Evolutionary conservation across 2,888 invertebrate species (phyloP).

Genomic region (Malacosoma neustria): DNA sequence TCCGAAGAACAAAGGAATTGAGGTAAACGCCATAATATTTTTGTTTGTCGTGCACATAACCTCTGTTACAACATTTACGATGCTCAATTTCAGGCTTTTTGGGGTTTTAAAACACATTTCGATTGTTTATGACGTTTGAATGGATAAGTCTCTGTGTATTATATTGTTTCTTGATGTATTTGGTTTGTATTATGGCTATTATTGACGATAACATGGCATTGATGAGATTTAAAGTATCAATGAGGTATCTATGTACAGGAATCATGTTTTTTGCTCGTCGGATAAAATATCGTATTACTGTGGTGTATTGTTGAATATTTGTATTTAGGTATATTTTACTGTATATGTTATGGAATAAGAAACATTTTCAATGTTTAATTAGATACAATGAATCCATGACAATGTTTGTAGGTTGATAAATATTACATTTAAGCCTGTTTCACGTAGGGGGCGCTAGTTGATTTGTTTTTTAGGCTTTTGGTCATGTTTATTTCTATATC

Average conservation of each 20-base stretch:
- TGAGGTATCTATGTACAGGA: constrained; percentile 2
- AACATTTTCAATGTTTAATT: too few relatives aligned
- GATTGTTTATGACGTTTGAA: not conserved
- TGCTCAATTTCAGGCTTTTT: constrained; percentile 50
- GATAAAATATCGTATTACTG: too few relatives aligned
- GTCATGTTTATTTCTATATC: too few relatives aligned
- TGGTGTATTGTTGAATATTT: too few relatives aligned
- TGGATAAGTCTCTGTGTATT: not conserved
- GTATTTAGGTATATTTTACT: too few relatives aligned
- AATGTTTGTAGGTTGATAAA: too few relatives aligned
- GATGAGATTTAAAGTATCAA: not conserved
- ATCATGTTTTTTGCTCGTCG: constrained; percentile 1
- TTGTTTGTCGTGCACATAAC: constrained; percentile 73
- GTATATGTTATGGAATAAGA: too few relatives aligned
- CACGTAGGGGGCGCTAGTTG: too few relatives aligned
- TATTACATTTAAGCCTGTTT: too few relatives aligned
- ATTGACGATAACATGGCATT: not conserved
- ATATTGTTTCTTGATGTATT: not conserved
- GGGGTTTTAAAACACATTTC: constrained; percentile 5
- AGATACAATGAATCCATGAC: too few relatives aligned
- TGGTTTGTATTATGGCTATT: not conserved
- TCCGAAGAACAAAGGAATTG: constrained; percentile 46
- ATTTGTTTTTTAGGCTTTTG: too few relatives aligned
- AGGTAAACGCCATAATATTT: constrained; percentile 75
- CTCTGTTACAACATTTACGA: constrained; percentile 55